These are phyloP conservation scores for Rhinichthys osculus DNA, from an alignment of 2,797 vertebrate genomes.

Conservation along the genomic window DNA sequence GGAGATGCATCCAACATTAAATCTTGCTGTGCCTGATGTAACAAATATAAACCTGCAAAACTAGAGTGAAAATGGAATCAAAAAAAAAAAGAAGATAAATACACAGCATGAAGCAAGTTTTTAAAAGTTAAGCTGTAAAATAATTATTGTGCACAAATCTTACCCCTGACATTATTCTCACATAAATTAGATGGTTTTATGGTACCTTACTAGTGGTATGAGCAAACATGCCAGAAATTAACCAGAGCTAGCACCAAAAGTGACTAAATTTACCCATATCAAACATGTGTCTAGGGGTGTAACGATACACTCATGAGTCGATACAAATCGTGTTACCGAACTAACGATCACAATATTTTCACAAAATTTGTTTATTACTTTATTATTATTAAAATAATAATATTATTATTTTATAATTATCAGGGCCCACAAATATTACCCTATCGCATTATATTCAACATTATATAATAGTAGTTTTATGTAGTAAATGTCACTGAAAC, in stretches of 20 bases:
- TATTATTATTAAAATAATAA: too few relatives aligned
- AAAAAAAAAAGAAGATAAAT: neutral
- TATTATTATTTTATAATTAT: too few relatives aligned
- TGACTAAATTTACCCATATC: neutral
- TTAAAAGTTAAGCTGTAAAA: slow-evolving; percentile 7
- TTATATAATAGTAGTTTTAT: too few relatives aligned
- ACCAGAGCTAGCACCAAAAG: neutral
- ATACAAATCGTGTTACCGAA: too few relatives aligned
- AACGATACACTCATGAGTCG: too few relatives aligned
- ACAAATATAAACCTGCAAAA: slow-evolving; percentile 11
- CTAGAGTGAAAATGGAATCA: neutral
- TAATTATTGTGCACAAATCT: neutral
- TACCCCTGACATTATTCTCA: neutral
- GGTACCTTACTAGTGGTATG: too few relatives aligned
- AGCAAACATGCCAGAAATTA: neutral
- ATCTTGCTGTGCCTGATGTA: slow-evolving; percentile 26
- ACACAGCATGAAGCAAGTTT: neutral
- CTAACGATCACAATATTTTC: too few relatives aligned
- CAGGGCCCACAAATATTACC: too few relatives aligned
- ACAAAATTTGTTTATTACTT: too few relatives aligned
- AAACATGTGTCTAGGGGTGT: neutral
- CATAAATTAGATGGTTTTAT: neutral
- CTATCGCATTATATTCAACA: too few relatives aligned
- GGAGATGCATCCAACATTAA: neutral
- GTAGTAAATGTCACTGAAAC: too few relatives aligned